These are phyloP conservation scores for Distichodus sexfasciatus DNA, from an alignment of 2,797 vertebrate species.

Conservation along the genomic window DNA sequence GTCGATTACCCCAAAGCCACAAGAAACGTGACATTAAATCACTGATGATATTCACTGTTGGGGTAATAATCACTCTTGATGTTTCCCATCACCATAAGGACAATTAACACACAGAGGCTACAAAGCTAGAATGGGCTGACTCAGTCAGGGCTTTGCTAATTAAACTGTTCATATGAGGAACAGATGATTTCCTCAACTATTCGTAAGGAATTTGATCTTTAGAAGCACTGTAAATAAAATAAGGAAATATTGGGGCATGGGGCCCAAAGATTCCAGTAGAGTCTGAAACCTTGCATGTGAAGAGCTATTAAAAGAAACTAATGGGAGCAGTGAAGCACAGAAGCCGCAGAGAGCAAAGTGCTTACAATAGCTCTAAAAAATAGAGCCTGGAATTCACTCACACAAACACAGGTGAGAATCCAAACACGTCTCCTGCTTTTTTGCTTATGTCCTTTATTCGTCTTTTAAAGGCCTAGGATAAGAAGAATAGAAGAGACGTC, in stretches of 20 bases:
- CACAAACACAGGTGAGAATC: slow-evolving; percentile 26
- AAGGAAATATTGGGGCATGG: no score
- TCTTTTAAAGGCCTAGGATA: slow-evolving; percentile 39
- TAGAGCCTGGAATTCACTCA: slow-evolving; percentile 42
- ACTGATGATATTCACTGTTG: not conserved
- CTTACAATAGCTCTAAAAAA: slow-evolving; percentile 47
- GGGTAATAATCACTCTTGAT: not conserved
- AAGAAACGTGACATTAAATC: not conserved
- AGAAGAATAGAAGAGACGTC: slow-evolving; percentile 35
- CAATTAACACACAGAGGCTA: slow-evolving; percentile 46
- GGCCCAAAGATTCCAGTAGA: slow-evolving; percentile 26
- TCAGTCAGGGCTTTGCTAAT: slow-evolving; percentile 65
- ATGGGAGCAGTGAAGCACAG: slow-evolving; percentile 38
- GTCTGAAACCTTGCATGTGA: slow-evolving; percentile 35
- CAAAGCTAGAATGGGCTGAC: slow-evolving; percentile 60
- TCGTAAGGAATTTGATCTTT: no score
- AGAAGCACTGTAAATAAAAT: no score
- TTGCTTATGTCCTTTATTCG: slow-evolving; percentile 41
- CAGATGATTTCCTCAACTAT: no score
- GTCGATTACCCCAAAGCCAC: slow-evolving; percentile 1
- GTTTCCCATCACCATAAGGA: slow-evolving; percentile 50
- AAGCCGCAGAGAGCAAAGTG: slow-evolving; percentile 24
- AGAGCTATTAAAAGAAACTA: slow-evolving; percentile 41
- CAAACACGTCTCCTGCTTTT: slow-evolving; percentile 36
- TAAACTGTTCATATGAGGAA: slow-evolving; percentile 62